Evolutionary conservation across 2,113 vertebrate species (phyloP), one percentile per base, ranked within the genome.

Genomic region (Alexandromys fortis): DNA sequence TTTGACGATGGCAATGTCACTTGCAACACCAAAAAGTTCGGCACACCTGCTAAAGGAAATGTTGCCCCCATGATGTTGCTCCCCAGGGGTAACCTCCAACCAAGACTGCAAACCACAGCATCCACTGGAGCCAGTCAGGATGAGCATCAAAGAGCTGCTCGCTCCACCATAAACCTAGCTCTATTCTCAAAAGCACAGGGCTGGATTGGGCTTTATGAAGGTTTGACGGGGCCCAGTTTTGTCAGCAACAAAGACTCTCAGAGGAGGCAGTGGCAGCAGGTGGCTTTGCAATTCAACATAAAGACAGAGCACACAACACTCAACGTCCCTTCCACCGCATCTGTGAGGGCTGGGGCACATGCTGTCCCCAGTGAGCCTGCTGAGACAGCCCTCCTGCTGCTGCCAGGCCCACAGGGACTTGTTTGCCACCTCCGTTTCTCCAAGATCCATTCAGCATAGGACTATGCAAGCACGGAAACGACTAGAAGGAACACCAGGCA

Each of bases 311-410:
- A 91, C 76, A 33, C 38, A 61, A 2, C 0, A 33, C n/a, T 58
- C 17, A 72, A 85, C 38, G 38, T 86, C 42, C 30, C 63, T 72
- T 45, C 42, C 30, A 68, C 1, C 33, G 8, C 61, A 75, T 90
- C 68, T 28, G 42, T 1, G 13, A 1, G 38, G 16, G 38, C 0
- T 0, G 26, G 16, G 61, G 35, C 75, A n/a, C 58, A 17, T 3
- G 24, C 10, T 28, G 24, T 1, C 1, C 49, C 85, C 6, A 49
- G 33, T 49, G 45, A 33, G 38, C 45, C 75, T 52, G 89, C 52
- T 38, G 9, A 47, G 65, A 28, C 7, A 1, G 1, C 7, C 24
- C 67, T 70, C 49, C 85, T 22, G 78, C 33, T 38, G 5, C 26
- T 10, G 38, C 35, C 26, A 26, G 55, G 26, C 72, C 19, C 0